Percentiles rank a stretch among this genome's conserved stretches.
Evolutionary conservation across 1,140 invertebrate genomes (phyloP).

Genomic region (Nasonia longicornis): DNA sequence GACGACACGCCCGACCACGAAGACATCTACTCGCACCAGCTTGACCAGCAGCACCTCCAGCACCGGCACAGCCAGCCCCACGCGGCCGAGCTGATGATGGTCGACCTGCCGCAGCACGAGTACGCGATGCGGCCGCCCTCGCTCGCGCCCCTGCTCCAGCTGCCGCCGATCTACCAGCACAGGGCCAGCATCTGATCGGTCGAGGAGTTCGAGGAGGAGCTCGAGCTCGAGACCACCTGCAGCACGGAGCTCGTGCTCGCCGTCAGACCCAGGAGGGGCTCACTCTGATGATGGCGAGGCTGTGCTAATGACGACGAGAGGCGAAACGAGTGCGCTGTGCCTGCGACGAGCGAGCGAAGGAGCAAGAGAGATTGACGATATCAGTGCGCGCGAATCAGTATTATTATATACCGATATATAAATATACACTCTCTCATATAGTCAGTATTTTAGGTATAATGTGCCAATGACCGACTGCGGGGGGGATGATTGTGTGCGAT

Average conservation of each 20-base stretch:
- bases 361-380: neutral
- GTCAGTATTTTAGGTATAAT: neutral
- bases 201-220: neutral
- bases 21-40: neutral
- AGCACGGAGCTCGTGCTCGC: neutral
- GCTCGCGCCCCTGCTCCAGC: constrained; percentile 67
- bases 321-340: neutral
- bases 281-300: neutral
- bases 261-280: neutral
- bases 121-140: constrained; percentile 64
- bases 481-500: neutral
- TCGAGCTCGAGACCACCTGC: neutral
- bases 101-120: constrained; percentile 26
- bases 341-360: neutral
- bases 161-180: constrained; percentile 71
- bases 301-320: neutral
- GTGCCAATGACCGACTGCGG: neutral
- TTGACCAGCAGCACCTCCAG: neutral
- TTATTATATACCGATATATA: neutral
- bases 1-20: constrained; percentile 60
- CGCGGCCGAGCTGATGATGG: neutral
- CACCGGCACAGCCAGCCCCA: neutral
- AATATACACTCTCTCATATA: neutral
- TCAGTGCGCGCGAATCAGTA: neutral
- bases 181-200: constrained; percentile 70